phyloP scores from a whole-genome alignment of 2,113 vertebrate species.

The Cryptomyrus ogoouensis region DNA sequence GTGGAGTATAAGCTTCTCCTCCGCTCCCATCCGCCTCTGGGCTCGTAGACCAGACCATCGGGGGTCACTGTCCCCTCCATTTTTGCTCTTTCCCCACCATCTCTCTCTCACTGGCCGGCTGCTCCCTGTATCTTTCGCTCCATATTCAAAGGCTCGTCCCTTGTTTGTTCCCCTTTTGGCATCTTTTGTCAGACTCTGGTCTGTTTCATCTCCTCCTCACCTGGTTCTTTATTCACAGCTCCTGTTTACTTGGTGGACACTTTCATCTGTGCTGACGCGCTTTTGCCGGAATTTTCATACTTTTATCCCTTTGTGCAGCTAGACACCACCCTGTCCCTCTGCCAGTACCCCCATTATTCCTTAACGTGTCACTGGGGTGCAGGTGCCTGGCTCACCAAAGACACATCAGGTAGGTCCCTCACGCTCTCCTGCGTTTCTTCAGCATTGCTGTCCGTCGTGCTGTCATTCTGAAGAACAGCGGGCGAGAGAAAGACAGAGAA shows the following conservation, averaged over 20 bases:
- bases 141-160: background rate
- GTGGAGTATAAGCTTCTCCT: background rate
- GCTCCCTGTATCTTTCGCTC: slow-evolving; percentile 22
- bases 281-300: background rate
- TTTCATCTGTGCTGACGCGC: background rate
- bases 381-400: slow-evolving; percentile 73
- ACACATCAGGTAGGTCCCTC: slow-evolving; percentile 77
- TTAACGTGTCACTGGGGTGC: slow-evolving; percentile 28
- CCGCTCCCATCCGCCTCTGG: background rate
- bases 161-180: background rate
- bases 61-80: background rate
- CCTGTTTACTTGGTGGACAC: background rate
- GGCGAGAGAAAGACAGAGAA: background rate
- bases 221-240: background rate
- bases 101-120: slow-evolving; percentile 7
- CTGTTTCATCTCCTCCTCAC: background rate
- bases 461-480: slow-evolving; percentile 66
- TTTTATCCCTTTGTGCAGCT: background rate
- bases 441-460: slow-evolving; percentile 68
- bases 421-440: slow-evolving; percentile 59
- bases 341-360: background rate
- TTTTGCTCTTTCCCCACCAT: background rate
- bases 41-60: background rate
- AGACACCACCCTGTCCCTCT: background rate
- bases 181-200: background rate